Evolutionary conservation across 2,797 vertebrate species (phyloP).

Genomic region (Syndactyla subalaris): DNA sequence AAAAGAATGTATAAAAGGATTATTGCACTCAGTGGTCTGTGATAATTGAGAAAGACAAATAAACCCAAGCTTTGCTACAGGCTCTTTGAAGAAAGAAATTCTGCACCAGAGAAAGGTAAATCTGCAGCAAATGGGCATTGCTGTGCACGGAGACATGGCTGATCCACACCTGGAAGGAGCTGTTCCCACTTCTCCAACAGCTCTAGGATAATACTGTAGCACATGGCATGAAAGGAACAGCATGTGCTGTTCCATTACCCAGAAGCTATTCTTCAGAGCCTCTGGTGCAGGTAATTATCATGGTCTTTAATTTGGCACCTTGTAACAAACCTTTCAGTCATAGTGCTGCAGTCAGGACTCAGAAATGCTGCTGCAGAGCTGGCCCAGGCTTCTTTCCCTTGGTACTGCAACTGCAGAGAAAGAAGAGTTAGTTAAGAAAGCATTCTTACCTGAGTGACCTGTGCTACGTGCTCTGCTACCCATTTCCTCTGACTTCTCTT

Average conservation of each 20-base stretch:
- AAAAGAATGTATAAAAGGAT: constrained; percentile 19
- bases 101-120: neutral
- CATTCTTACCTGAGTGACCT: neutral
- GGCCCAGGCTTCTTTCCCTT: neutral
- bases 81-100: neutral
- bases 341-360: neutral
- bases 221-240: neutral
- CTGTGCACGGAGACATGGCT: neutral
- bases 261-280: neutral
- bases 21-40: neutral
- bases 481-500: neutral
- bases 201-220: neutral
- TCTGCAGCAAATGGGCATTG: neutral
- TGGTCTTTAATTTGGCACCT: neutral
- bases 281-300: neutral
- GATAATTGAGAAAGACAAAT: constrained; percentile 26
- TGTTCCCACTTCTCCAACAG: neutral
- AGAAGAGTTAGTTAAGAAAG: neutral
- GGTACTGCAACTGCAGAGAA: neutral
- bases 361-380: neutral
- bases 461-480: neutral
- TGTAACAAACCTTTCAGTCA: neutral
- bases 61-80: neutral
- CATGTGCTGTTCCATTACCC: neutral
- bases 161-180: neutral